Conservation (phyloP, 1,140 invertebrate species). For the Drosophila bocqueti region DNA sequence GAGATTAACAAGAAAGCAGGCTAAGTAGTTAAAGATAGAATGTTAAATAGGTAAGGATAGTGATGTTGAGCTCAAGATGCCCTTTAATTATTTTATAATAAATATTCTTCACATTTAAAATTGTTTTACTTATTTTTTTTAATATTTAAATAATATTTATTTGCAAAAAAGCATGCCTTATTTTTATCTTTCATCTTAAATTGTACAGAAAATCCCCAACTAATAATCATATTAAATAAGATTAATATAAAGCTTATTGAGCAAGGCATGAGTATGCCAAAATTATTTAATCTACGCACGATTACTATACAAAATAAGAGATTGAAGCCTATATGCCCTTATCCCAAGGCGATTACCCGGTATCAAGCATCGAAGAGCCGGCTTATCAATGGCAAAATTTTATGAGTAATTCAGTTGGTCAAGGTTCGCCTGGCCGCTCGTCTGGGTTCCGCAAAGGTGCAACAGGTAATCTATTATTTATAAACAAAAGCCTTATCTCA, state of each 20-base stretch:
- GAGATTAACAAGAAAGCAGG: too few species aligned
- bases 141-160: neutral
- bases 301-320: neutral
- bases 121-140: neutral
- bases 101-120: neutral
- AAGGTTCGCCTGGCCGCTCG: constrained; percentile 68
- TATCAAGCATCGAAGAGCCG: constrained; percentile 32
- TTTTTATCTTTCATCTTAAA: too few species aligned
- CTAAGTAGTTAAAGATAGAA: too few species aligned
- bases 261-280: neutral
- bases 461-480: constrained; percentile 78
- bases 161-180: neutral
- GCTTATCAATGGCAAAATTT: constrained; percentile 61
- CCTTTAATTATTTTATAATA: too few species aligned
- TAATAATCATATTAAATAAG: neutral
- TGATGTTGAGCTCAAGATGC: too few species aligned
- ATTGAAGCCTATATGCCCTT: constrained; percentile 15
- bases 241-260: neutral
- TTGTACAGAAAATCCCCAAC: too few species aligned
- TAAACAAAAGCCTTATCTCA: constrained; percentile 71
- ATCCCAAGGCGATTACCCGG: constrained; percentile 16
- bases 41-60: too few species aligned
- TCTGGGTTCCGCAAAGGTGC: constrained; percentile 76
- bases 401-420: constrained; percentile 81
- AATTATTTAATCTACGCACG: neutral